A percentile compares a stretch with the other conserved stretches of the same genome.
These are phyloP conservation scores for Stenopsyche tienmushanensis DNA, from an alignment of 1,140 invertebrate genomes.

Conservation along the genomic window DNA sequence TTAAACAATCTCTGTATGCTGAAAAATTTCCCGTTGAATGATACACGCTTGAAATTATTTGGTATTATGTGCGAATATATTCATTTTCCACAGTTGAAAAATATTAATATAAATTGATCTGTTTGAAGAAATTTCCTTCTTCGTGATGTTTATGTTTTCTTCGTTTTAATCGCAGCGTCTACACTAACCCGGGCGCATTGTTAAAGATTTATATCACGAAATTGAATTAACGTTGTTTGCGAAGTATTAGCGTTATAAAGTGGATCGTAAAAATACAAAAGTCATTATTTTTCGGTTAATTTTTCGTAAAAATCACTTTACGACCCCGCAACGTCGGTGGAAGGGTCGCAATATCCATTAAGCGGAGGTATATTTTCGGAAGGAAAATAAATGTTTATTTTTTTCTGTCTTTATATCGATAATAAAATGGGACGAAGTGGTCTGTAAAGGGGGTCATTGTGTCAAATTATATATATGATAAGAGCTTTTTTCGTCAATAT, in stretches of 20 bases:
- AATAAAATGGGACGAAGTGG: constrained; percentile 18
- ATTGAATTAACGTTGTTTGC: background rate
- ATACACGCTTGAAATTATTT: too few relatives aligned
- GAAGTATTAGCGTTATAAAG: background rate
- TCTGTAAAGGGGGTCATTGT: background rate
- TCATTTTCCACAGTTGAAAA: too few relatives aligned
- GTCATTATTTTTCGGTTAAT: constrained; percentile 24
- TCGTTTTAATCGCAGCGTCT: background rate
- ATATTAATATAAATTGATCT: too few relatives aligned
- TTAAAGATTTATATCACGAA: too few relatives aligned
- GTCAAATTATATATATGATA: background rate
- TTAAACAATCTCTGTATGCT: too few relatives aligned
- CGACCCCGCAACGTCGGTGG: background rate
- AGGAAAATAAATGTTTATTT: constrained; percentile 16
- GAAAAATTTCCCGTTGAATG: too few relatives aligned
- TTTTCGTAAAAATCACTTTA: constrained; percentile 23
- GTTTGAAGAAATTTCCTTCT: too few relatives aligned
- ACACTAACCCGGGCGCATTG: background rate
- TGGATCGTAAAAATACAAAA: constrained; percentile 12
- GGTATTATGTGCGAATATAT: too few relatives aligned
- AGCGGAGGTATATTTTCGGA: constrained; percentile 6
- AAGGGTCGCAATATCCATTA: constrained; percentile 17
- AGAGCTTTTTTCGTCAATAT: too few relatives aligned
- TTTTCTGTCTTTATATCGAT: constrained; percentile 19
- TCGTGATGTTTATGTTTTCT: too few relatives aligned